Base-by-base conservation (phyloP, 1,140 invertebrate genomes). In the Tetramorium simillimum region DNA sequence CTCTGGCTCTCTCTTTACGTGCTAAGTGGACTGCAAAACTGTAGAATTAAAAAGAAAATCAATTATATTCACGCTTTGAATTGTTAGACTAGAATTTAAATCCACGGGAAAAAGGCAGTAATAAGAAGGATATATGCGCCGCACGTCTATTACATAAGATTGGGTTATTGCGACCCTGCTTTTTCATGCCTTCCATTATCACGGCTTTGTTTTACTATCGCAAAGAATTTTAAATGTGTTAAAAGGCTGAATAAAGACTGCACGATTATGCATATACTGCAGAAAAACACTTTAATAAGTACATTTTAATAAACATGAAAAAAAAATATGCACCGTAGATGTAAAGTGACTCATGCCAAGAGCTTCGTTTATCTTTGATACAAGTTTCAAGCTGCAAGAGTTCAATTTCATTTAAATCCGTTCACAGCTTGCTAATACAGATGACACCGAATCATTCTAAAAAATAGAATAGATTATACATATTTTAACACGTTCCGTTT, bases 101-200 rank as follows among this genome's bases (percentile, higher is more conserved):
- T 51, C 16, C 21, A 18, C 33, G 18, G 18, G 16, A 18, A 62
- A 33, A 33, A 18, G 14, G 21, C 9, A 5, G 12, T 10, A 46
- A 43, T 3, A 16, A 2, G 21, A 51, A 70, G 12, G n/a, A 75
- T 51, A n/a, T 33, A 56, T 24, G n/a, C 51, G 6, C 1, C 28
- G 62, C 24, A 14, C 6, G 33, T 69, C 7, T 40, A 56, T 16
- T 16, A 63, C 46, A 46, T 53, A 69, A 80, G n/a, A 62, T 76
- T 16, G n/a, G 16, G 14, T 62, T 49, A 37, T 37, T 16, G 37
- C 46, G 18, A n/a, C 1, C 6, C 2, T 63, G 14, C 62, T 73
- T 76, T 80, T 18, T 75, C 12, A 33, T n/a, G n/a, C 33, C 28
- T 24, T 62, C 10, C 58, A 60, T 85, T 76, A 85, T 63, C 60